Evolutionary conservation across 2,888 invertebrate species (phyloP).

Genomic region (Epinotia ramella): DNA sequence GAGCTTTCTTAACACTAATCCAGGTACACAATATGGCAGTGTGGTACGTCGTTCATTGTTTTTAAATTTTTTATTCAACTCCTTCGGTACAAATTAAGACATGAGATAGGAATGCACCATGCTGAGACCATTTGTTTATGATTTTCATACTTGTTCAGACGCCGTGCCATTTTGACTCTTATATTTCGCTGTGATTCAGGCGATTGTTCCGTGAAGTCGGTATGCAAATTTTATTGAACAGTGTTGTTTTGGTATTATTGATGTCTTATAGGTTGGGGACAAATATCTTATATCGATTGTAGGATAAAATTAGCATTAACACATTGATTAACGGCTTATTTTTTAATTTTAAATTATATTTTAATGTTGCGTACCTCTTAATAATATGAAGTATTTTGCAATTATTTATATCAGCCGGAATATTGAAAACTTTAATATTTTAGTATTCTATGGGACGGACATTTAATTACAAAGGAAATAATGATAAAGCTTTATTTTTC

Average conservation of each 20-base stretch:
- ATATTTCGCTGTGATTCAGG: not conserved
- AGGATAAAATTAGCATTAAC: conserved; percentile 22
- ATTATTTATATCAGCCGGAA: not conserved
- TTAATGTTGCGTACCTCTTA: not conserved
- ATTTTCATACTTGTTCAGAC: conserved; percentile 31
- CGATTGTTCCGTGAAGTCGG: conserved; percentile 12
- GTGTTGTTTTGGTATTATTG: conserved; percentile 35
- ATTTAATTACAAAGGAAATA: too few species aligned
- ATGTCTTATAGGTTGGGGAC: conserved; percentile 30
- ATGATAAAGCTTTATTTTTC: too few species aligned
- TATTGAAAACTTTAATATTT: too few species aligned
- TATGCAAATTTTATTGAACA: conserved; percentile 37
- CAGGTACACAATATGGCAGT: conserved; percentile 61
- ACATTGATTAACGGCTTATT: conserved; percentile 5
- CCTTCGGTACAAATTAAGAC: conserved; percentile 77
- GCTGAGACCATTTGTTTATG: conserved; percentile 40
- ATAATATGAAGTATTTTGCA: not conserved
- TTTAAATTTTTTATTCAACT: conserved; percentile 75
- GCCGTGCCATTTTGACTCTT: conserved; percentile 12
- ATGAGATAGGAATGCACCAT: conserved; percentile 55
- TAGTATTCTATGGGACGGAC: too few species aligned
- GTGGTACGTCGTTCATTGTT: conserved; percentile 68
- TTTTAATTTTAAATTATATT: not conserved
- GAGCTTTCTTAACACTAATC: not conserved
- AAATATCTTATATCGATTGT: conserved; percentile 34